phyloP scores from a whole-genome alignment of 1,140 invertebrate genomes.

The Euura lappo region DNA sequence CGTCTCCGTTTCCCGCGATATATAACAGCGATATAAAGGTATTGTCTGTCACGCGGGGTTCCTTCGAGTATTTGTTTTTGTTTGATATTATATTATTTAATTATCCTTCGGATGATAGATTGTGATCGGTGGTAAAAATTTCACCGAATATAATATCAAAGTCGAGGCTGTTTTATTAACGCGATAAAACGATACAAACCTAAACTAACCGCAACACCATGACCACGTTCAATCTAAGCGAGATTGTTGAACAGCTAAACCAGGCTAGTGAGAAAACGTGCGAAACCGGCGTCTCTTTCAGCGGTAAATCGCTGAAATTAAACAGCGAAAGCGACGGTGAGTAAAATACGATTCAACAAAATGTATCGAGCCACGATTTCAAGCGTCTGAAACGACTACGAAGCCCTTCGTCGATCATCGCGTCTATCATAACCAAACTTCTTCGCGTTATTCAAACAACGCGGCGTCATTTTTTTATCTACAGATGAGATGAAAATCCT shows the following conservation, averaged over 20 bases:
- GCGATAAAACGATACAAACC: no score
- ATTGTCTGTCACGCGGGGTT: no score
- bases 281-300: constrained; percentile 67
- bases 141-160: no score
- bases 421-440: no score
- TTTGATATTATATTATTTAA: no score
- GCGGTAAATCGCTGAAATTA: constrained; percentile 70
- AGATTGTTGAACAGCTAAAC: constrained; percentile 41
- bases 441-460: background rate
- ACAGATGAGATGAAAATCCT: constrained; percentile 11
- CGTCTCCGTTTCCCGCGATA: no score
- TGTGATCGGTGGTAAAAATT: no score
- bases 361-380: background rate
- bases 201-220: constrained; percentile 20
- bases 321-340: constrained; percentile 73
- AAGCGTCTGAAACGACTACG: background rate
- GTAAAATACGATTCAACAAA: constrained; percentile 23
- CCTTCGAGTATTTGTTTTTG: no score
- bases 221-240: constrained; percentile 49
- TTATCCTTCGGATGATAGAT: no score
- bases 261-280: constrained; percentile 34
- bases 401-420: no score
- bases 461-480: constrained; percentile 11
- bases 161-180: no score
- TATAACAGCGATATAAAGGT: no score